Conservation (phyloP, 2,797 vertebrate genomes). For the Botia kubotai region DNA sequence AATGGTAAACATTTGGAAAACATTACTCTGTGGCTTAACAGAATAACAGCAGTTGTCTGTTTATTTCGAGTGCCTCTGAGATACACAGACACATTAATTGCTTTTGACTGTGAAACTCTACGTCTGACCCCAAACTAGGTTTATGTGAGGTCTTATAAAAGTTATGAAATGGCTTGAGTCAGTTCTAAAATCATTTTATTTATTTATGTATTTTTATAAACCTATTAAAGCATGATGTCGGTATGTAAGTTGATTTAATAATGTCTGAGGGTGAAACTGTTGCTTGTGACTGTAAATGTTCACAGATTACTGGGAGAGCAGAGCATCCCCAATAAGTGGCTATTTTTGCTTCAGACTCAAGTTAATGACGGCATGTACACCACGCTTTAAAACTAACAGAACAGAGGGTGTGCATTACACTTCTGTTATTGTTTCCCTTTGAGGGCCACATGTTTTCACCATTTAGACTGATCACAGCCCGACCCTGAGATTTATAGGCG, state of each 20-base stretch:
- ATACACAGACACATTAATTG: not conserved
- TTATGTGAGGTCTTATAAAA: not conserved
- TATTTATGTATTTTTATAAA: too few relatives aligned
- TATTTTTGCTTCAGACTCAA: constrained; percentile 23
- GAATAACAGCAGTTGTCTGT: not conserved
- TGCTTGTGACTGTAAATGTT: not conserved
- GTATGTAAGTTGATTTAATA: not conserved
- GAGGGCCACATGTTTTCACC: constrained; percentile 48
- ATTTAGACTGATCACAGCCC: constrained; percentile 39
- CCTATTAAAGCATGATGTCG: not conserved
- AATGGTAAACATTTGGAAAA: constrained; percentile 23
- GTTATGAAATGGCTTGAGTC: not conserved
- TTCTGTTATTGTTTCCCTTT: constrained; percentile 49
- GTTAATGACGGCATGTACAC: constrained; percentile 30
- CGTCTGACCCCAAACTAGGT: not conserved
- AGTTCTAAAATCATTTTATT: not conserved
- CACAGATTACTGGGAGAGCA: not conserved
- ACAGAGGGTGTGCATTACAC: constrained; percentile 14
- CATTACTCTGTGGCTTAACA: not conserved
- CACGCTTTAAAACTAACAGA: constrained; percentile 41
- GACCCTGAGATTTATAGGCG: constrained; percentile 32
- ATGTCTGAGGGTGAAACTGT: not conserved
- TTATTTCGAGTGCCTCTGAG: not conserved
- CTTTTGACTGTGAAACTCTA: not conserved
- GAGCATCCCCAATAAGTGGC: not conserved